Percentiles rank a stretch among this genome's conserved stretches.
Evolutionary conservation across 2,888 invertebrate species (phyloP).

Genomic region (Eristalis intricaria): DNA sequence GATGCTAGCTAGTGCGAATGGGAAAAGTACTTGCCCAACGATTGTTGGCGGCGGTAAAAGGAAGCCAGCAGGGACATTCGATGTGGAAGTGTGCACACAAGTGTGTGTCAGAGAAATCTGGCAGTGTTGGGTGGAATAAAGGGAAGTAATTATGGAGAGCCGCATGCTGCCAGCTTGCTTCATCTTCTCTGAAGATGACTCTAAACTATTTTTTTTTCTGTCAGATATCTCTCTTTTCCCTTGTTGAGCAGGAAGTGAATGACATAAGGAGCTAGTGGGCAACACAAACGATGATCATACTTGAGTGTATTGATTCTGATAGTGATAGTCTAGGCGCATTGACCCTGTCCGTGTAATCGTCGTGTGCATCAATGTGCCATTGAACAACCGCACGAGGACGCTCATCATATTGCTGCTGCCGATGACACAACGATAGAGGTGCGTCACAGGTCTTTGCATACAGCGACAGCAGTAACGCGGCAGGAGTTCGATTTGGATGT

Average conservation of each 20-base stretch:
- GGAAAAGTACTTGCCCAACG: constrained; percentile 2
- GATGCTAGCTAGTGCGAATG: background rate
- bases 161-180: constrained; percentile 37
- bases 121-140: constrained; percentile 51
- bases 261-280: constrained; percentile 5
- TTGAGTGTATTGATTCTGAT: background rate
- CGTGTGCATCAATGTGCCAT: no score
- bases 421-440: no score
- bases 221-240: background rate
- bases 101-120: constrained; percentile 37
- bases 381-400: no score
- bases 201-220: constrained; percentile 38
- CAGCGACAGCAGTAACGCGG: no score
- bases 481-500: no score
- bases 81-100: constrained; percentile 47
- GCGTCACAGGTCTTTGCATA: no score
- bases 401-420: no score
- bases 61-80: constrained; percentile 20
- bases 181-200: background rate
- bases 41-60: background rate
- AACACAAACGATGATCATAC: background rate
- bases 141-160: constrained; percentile 66
- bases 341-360: background rate
- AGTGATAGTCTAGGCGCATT: background rate
- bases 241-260: constrained; percentile 47